Evolutionary conservation across 1,140 invertebrate genomes (phyloP), one percentile per base, ranked within the genome.

Genomic region (Hylyphantes graminicola): DNA sequence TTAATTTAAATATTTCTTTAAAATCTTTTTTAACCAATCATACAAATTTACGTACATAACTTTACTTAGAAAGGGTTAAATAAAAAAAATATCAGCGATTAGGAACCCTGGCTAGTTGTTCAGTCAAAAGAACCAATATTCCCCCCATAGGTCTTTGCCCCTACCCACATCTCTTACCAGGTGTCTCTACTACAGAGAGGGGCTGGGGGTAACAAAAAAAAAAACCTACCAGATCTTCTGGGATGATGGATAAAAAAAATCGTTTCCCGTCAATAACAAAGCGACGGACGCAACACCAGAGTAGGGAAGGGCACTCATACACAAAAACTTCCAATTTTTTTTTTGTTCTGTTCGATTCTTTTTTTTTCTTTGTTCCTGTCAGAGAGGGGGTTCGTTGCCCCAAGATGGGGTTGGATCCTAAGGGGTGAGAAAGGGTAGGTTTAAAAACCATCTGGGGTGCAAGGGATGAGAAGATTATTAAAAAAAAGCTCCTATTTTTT

Each of bases 371-470:
- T 76, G 74, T 76, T 76, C 74, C 64, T 76, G 35, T n/a, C 9
- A 57, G 9, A 10, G 15, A 13, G 55, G 74, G 48, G 55, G 74
- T 76, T 76, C 74, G 76, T 78, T 65, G 76, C 51, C 76, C 76
- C 12, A 54, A 55, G 53, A 17, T 55, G 76, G 61, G 53, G 74
- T 53, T 74, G 54, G 72, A 74, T 17, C 53, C 67, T 67, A 65
- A 78, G 64, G 76, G 76, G 76, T 76, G 74, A 76, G 74, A 76
- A 76, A 76, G 74, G 74, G 74, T 51, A 64, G 74, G 57, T 76
- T 64, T 63, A 35, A 76, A 76, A 64, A 65, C 76, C 76, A 78
- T 78, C 76, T 78, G 76, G 76, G 76, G 55, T 51, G 74, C 59
- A 61, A 64, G 63, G 61, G 76, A 35, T 35, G 35, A 35, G 35